Conservation (phyloP, 1,140 invertebrate species). For the Drosophila neocordata region DNA sequence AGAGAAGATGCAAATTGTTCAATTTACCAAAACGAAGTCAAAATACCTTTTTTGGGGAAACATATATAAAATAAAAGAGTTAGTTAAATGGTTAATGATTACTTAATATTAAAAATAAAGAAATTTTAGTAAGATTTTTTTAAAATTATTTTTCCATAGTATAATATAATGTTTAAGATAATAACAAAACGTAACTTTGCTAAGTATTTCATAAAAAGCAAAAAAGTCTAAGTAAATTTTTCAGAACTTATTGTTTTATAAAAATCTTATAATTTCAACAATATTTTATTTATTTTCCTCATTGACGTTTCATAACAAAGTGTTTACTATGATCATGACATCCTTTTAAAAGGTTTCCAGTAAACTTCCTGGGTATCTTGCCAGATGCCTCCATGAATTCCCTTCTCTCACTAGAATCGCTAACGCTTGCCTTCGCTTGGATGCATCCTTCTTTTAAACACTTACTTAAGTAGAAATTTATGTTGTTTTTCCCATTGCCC, state of each 20-base stretch:
- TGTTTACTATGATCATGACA: neutral
- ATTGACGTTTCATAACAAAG: neutral
- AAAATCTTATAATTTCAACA: no score
- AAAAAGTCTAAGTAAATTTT: no score
- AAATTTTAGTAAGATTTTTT: no score
- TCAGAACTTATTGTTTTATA: no score
- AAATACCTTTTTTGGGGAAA: neutral
- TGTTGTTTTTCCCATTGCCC: conserved; percentile 67
- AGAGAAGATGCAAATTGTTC: neutral
- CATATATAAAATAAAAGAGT: no score
- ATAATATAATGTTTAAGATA: no score
- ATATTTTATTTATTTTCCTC: no score
- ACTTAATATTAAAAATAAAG: no score
- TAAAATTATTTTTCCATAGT: no score
- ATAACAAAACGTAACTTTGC: no score
- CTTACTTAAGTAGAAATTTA: conserved; percentile 81
- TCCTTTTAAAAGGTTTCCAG: neutral
- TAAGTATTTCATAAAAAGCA: no score
- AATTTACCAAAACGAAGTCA: neutral
- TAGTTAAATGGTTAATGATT: no score
- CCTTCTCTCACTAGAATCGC: neutral
- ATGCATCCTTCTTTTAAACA: conserved; percentile 76
- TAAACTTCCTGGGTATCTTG: neutral
- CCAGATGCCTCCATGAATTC: neutral
- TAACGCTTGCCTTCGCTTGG: conserved; percentile 40